A percentile compares a stretch with the other conserved stretches of the same genome.
Conservation (phyloP, 2,113 vertebrate species). For the Origma solitaria region DNA sequence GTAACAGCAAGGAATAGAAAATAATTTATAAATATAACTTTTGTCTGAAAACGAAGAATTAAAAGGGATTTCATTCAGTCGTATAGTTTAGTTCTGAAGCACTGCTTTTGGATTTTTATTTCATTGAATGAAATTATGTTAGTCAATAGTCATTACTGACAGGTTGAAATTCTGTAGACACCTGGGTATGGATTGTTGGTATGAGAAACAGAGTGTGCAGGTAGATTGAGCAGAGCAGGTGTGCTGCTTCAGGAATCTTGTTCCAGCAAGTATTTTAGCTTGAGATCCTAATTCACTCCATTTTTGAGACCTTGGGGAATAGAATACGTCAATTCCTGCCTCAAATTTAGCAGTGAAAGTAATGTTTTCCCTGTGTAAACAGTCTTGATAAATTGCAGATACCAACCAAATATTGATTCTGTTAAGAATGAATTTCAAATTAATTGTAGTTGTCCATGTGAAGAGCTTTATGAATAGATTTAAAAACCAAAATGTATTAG, state of each 20-base stretch:
- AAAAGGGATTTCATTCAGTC: not conserved
- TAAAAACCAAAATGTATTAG: not conserved
- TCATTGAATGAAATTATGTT: not conserved
- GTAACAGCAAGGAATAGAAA: not conserved
- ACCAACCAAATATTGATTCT: conserved; percentile 15
- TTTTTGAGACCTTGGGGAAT: not conserved
- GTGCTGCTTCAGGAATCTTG: not conserved
- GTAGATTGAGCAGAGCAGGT: not conserved
- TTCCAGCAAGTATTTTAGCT: not conserved
- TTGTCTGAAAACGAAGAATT: not conserved
- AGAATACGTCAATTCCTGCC: not conserved
- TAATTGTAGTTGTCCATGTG: not conserved
- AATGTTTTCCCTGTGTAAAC: not conserved
- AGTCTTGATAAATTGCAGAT: not conserved
- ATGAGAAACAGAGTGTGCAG: not conserved
- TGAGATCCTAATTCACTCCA: not conserved
- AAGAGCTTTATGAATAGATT: not conserved
- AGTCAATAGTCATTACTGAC: not conserved
- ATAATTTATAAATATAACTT: not conserved
- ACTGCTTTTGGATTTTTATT: not conserved
- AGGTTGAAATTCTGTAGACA: not conserved
- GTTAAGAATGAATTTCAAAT: not conserved
- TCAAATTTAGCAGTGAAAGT: not conserved
- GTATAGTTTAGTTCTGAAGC: not conserved
- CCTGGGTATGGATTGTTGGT: not conserved